Evolutionary conservation across 2,113 vertebrate genomes (phyloP).

Genomic region (Nerophis lumbriciformis): DNA sequence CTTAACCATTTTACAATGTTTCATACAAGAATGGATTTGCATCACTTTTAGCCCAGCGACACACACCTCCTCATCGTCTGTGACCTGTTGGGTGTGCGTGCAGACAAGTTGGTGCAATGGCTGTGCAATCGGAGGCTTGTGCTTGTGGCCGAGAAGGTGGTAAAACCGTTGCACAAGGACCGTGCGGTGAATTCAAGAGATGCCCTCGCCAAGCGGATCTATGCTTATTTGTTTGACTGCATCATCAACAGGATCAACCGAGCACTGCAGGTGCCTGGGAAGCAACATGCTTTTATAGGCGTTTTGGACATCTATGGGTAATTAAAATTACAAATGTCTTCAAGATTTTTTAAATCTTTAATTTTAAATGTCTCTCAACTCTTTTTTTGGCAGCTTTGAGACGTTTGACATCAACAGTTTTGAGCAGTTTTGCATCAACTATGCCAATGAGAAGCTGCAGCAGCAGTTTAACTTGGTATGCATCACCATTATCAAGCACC

Average conservation of each 20-base stretch:
- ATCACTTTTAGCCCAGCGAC: slow-evolving; percentile 70
- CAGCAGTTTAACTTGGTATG: slow-evolving; percentile 97
- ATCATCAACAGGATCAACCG: slow-evolving; percentile 86
- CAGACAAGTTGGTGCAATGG: slow-evolving; percentile 73
- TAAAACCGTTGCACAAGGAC: slow-evolving; percentile 81
- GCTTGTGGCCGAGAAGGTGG: slow-evolving; percentile 80
- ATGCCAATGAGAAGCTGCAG: slow-evolving; percentile 96
- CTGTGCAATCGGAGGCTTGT: slow-evolving; percentile 84
- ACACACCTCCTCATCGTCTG: slow-evolving; percentile 81
- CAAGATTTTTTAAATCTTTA: not conserved
- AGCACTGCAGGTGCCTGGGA: slow-evolving; percentile 82
- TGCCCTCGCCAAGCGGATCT: slow-evolving; percentile 92
- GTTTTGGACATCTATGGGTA: slow-evolving; percentile 99
- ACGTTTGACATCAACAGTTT: slow-evolving; percentile 97
- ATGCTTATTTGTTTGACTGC: slow-evolving; percentile 87
- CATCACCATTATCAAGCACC: not conserved
- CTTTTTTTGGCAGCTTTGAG: slow-evolving; percentile 82
- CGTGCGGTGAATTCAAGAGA: slow-evolving; percentile 84
- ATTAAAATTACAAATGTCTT: slow-evolving; percentile 10
- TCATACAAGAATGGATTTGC: not conserved
- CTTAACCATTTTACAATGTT: not conserved
- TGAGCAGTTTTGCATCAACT: slow-evolving; percentile 98
- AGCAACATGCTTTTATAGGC: slow-evolving; percentile 89
- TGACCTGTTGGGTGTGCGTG: slow-evolving; percentile 76
- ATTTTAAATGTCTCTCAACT: not conserved